Evolutionary conservation across 1,140 invertebrate genomes (phyloP).

Genomic region (Brachionus rotundiformis): DNA sequence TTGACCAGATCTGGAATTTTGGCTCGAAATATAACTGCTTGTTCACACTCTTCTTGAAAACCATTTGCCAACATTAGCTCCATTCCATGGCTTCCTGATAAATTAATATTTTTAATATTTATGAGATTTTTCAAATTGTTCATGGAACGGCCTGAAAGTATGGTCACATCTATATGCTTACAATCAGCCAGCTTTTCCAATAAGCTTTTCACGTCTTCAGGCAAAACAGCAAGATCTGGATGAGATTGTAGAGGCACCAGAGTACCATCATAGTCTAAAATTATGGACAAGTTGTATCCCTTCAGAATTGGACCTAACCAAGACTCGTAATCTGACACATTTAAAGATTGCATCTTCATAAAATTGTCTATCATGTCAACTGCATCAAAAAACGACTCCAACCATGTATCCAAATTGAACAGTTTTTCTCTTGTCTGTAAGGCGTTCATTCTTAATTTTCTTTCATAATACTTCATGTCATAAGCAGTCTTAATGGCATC

Average conservation of each 20-base stretch:
- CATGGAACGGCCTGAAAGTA: slow-evolving; percentile 16
- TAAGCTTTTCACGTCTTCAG: slow-evolving; percentile 72
- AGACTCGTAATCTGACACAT: slow-evolving; percentile 2
- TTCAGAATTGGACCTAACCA: slow-evolving; percentile 64
- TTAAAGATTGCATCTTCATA: slow-evolving; percentile 28
- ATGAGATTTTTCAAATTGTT: slow-evolving; percentile 43
- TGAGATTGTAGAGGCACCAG: slow-evolving; percentile 82
- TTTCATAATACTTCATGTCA: slow-evolving; percentile 84
- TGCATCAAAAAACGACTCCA: slow-evolving; percentile 75
- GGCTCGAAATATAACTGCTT: slow-evolving; percentile 4
- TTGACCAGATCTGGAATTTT: slow-evolving; percentile 79
- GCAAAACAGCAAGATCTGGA: slow-evolving; percentile 80
- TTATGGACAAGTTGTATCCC: slow-evolving; percentile 79
- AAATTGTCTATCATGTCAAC: slow-evolving; percentile 54
- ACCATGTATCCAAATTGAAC: slow-evolving; percentile 84
- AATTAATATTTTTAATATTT: slow-evolving; percentile 14
- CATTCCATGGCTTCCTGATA: slow-evolving; percentile 63
- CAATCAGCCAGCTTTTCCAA: slow-evolving; percentile 12
- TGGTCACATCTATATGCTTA: slow-evolving; percentile 12
- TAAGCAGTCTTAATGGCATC: slow-evolving; percentile 81
- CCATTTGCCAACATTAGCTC: background rate
- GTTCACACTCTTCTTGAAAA: slow-evolving; percentile 76
- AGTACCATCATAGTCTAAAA: slow-evolving; percentile 86
- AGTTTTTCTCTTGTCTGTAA: slow-evolving; percentile 73
- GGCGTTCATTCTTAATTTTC: slow-evolving; percentile 79